A percentile compares a stretch with the other conserved stretches of the same genome.
phyloP scores from a whole-genome alignment of 2,888 invertebrate species.

The Anaspis maculata region DNA sequence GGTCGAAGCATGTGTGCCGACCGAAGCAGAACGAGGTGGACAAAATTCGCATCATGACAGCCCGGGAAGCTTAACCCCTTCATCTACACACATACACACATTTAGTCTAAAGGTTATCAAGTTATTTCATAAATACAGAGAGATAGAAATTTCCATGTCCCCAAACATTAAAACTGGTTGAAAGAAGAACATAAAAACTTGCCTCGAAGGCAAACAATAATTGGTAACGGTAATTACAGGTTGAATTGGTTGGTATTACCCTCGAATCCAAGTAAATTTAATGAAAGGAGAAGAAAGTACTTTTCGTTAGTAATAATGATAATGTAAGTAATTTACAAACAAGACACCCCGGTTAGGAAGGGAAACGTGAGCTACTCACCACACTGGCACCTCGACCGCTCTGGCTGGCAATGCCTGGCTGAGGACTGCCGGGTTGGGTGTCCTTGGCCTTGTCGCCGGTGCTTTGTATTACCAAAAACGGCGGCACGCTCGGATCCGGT shows the following conservation, averaged over 20 bases:
- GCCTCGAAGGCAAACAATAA: no score
- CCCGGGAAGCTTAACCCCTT: constrained; percentile 95
- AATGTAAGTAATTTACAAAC: no score
- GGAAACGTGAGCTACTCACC: constrained; percentile 49
- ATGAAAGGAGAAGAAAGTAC: no score
- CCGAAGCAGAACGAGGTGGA: constrained; percentile 93
- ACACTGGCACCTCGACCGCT: constrained; percentile 82
- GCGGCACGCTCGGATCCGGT: constrained; percentile 48
- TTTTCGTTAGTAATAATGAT: no score
- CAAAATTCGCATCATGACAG: constrained; percentile 90
- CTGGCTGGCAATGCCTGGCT: constrained; percentile 65
- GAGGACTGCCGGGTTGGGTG: constrained; percentile 56
- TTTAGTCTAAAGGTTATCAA: no score
- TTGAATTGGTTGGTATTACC: no score
- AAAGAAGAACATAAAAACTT: no score
- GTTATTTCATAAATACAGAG: no score
- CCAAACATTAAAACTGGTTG: no score
- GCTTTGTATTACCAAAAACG: constrained; percentile 87
- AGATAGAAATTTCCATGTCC: no score
- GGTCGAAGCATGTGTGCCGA: constrained; percentile 93
- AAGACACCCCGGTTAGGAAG: background rate
- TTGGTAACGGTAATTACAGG: no score
- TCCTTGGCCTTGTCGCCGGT: constrained; percentile 46
- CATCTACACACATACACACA: constrained; percentile 56
- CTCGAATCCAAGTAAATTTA: no score